phyloP scores from a whole-genome alignment of 2,888 invertebrate species.

The Dolomedes plantarius region DNA sequence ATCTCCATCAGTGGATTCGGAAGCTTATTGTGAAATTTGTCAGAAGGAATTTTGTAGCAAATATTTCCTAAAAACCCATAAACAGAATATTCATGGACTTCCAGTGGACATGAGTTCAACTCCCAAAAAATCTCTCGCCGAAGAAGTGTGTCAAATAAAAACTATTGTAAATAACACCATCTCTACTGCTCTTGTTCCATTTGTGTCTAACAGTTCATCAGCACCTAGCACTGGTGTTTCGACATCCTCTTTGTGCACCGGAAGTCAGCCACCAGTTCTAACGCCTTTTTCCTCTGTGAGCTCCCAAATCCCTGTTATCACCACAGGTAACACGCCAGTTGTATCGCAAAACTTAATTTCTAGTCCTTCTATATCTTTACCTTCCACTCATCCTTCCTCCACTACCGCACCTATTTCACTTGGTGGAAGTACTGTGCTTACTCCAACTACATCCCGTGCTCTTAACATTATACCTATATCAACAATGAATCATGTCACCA shows the following conservation, averaged over 20 bases:
- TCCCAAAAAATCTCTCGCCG: constrained; percentile 69
- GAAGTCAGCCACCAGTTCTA: constrained; percentile 31
- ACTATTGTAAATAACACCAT: constrained; percentile 65
- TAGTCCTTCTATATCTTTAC: constrained; percentile 41
- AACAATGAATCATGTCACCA: constrained; percentile 34
- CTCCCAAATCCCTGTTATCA: constrained; percentile 58
- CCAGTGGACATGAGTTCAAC: constrained; percentile 69
- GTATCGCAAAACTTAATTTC: constrained; percentile 32
- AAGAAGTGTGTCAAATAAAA: constrained; percentile 69
- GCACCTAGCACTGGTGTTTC: constrained; percentile 17
- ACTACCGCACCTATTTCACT: constrained; percentile 26
- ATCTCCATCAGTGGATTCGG: constrained; percentile 72
- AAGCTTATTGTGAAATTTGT: constrained; percentile 79
- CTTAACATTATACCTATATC: constrained; percentile 41
- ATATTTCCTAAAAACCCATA: constrained; percentile 83
- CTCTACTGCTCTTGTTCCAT: constrained; percentile 42
- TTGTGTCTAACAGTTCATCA: constrained; percentile 5
- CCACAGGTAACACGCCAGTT: constrained; percentile 28
- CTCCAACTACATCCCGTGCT: constrained; percentile 33
- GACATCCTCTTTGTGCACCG: constrained; percentile 21
- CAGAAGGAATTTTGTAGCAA: constrained; percentile 81
- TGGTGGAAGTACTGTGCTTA: constrained; percentile 35
- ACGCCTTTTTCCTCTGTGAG: constrained; percentile 40
- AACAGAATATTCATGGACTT: constrained; percentile 83
- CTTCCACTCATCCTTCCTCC: constrained; percentile 34